Evolutionary conservation across 2,113 vertebrate genomes (phyloP), one percentile per base, ranked within the genome.

Genomic region (Proteles cristata): DNA sequence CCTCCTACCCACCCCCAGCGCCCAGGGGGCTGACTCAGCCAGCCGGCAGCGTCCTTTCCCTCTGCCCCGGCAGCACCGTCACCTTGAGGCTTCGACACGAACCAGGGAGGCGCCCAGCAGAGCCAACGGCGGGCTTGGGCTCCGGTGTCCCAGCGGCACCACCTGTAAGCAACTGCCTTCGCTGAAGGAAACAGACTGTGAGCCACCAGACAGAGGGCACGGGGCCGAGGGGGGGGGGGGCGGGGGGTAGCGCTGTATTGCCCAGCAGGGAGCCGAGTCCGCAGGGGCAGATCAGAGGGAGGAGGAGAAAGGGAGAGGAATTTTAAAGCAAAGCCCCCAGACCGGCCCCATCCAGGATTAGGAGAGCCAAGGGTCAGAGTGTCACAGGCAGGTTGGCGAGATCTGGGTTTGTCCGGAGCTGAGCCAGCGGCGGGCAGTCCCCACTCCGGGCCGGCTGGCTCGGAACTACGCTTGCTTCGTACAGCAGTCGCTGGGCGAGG

Each of bases 381-480:
- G 1, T 8, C 6, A 15, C 17, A 15, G 23, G 21, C 26, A 26
- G 25, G 26, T 33, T 11, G 58, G 8, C 1, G 14, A 17, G 39
- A 39, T 39, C 39, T 39, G 39, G 39, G 39, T 39, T 39, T 39
- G 43, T 5, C 11, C 17, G 66, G 66, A 63, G 55, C 76, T 0
- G 33, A 48, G 85, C 33, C 25, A 19, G n/a, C 12, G 0, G 76
- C 17, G 8, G 50, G 35, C 1, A 2, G 74, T n/a, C 65, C n/a
- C 39, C 43, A 35, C 11, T 1, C 2, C 53, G 0, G 16, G 65
- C 1, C 4, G 7, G 55, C 25, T 33, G 1, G 45, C 39, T 66
- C 35, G 1, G 43, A 39, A 14, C 31, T 10, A 4, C 0, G 14
- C 5, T 7, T 1, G 14, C 7, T 7, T 1, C 6, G 23, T 3